Conservation (phyloP, 1,140 invertebrate species). For the Danaus melanippus region DNA sequence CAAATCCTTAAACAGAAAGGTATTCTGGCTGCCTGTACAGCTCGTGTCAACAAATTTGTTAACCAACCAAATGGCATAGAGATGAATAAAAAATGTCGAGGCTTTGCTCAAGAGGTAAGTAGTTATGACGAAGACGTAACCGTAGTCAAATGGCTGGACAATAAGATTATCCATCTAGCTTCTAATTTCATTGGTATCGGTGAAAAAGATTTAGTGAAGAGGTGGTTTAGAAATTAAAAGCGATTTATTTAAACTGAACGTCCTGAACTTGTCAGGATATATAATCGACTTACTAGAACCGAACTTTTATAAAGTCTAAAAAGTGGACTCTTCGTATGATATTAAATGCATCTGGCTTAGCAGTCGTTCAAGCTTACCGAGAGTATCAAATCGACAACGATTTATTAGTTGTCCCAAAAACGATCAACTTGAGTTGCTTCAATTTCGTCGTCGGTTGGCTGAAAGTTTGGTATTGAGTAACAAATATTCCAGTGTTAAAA, state of each 20-base stretch:
- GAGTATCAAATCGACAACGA: too few species aligned
- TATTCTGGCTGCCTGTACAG: conserved; percentile 46
- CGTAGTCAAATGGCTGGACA: conserved; percentile 56
- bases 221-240: conserved; percentile 45
- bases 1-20: conserved; percentile 42
- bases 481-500: conserved; percentile 15
- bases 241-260: conserved; percentile 36
- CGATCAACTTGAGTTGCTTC: conserved; percentile 25
- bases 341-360: too few species aligned
- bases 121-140: conserved; percentile 38
- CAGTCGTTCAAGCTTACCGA: too few species aligned
- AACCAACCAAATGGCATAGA: conserved; percentile 44
- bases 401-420: conserved; percentile 2
- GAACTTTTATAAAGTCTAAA: conserved; percentile 15
- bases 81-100: conserved; percentile 42
- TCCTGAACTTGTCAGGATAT: conserved; percentile 20
- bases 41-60: conserved; percentile 42
- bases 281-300: conserved; percentile 34
- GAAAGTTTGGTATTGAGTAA: conserved; percentile 11
- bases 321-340: neutral
- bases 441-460: conserved; percentile 26
- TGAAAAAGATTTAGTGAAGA: conserved; percentile 31
- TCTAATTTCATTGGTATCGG: conserved; percentile 61
- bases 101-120: conserved; percentile 46
- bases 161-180: conserved; percentile 45